These are phyloP conservation scores for Puntigrus tetrazona DNA, from an alignment of 2,113 vertebrate species.

Conservation along the genomic window DNA sequence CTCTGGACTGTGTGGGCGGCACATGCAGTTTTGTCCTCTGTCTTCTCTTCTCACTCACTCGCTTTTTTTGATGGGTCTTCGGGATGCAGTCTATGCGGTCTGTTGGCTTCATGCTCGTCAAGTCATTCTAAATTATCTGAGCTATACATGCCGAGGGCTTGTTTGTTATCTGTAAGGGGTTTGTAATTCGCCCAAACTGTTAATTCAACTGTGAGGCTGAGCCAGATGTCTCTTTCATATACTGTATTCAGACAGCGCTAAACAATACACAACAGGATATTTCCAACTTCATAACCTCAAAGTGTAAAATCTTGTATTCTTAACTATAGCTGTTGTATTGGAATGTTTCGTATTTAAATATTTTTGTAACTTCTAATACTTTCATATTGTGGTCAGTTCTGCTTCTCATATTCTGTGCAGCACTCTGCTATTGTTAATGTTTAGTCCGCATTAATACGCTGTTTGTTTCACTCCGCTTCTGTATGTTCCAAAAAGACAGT, in stretches of 20 bases:
- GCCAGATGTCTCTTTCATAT: slow-evolving; percentile 45
- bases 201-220: slow-evolving; percentile 47
- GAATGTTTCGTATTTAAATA: neutral
- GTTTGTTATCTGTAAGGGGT: slow-evolving; percentile 51
- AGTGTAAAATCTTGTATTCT: neutral
- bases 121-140: slow-evolving; percentile 48
- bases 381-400: neutral
- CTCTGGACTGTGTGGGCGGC: slow-evolving; percentile 60
- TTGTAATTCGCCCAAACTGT: slow-evolving; percentile 49
- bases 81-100: slow-evolving; percentile 45
- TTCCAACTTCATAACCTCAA: neutral
- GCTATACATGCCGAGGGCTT: slow-evolving; percentile 51
- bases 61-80: slow-evolving; percentile 39
- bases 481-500: neutral
- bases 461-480: neutral
- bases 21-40: slow-evolving; percentile 55
- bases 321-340: neutral
- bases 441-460: neutral
- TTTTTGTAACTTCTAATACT: neutral
- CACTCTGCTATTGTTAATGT: neutral
- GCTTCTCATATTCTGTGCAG: neutral
- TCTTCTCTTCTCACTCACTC: slow-evolving; percentile 33
- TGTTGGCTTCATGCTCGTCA: slow-evolving; percentile 52
- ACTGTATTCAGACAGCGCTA: neutral
- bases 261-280: neutral